Conservation (phyloP, 2,888 invertebrate genomes). For the Pecten maximus region DNA sequence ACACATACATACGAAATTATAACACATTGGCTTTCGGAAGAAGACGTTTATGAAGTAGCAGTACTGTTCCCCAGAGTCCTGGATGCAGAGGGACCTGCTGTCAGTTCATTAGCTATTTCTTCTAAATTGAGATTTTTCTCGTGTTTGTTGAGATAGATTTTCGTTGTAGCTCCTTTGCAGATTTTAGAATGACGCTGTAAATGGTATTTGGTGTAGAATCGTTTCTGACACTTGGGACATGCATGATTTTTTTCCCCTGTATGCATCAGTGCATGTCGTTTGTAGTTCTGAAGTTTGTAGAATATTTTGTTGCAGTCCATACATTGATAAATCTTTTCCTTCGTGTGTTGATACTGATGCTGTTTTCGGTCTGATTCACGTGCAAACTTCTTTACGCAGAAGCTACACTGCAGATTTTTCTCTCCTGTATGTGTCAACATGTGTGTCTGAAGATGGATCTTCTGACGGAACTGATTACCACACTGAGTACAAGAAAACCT, state of each 20-base stretch:
- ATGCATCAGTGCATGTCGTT: conserved; percentile 76
- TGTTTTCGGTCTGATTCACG: conserved; percentile 73
- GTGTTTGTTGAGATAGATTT: conserved; percentile 36
- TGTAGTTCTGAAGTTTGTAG: conserved; percentile 74
- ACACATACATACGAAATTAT: no score
- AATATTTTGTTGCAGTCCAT: conserved; percentile 72
- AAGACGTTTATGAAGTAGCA: neutral
- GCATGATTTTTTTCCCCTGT: conserved; percentile 70
- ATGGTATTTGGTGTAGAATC: conserved; percentile 75
- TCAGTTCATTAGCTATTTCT: conserved; percentile 6
- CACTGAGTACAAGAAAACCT: conserved; percentile 74
- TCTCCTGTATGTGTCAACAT: conserved; percentile 74
- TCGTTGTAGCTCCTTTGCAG: conserved; percentile 65
- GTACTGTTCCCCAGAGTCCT: conserved; percentile 33
- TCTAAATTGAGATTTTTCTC: conserved; percentile 19
- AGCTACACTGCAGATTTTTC: conserved; percentile 72
- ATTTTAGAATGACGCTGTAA: conserved; percentile 72
- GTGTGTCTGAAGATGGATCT: conserved; percentile 77
- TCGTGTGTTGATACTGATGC: conserved; percentile 77
- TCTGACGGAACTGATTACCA: conserved; percentile 75
- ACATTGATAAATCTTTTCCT: conserved; percentile 71
- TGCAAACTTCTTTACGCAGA: conserved; percentile 74
- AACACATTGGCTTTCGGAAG: neutral
- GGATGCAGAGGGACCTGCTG: neutral
- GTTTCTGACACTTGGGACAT: conserved; percentile 72